Conservation (phyloP, 2,113 vertebrate species). For the Corythornis cristatus region DNA sequence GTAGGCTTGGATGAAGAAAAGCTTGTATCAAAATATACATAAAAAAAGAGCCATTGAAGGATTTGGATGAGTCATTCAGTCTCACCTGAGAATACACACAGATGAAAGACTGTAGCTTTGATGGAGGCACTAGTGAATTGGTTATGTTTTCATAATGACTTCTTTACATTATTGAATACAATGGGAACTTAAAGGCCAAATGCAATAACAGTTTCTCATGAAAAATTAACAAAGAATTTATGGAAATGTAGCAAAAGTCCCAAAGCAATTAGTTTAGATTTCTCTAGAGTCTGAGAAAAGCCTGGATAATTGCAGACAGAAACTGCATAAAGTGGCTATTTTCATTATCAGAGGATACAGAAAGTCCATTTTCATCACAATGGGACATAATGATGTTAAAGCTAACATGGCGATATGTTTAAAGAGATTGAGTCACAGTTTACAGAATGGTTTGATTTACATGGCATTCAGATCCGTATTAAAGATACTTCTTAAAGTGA, state of each 20-base stretch:
- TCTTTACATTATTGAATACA: slow-evolving; percentile 82
- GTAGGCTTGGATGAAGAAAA: slow-evolving; percentile 46
- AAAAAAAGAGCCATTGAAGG: background rate
- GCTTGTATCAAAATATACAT: background rate
- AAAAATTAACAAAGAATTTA: slow-evolving; percentile 87
- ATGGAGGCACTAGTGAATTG: slow-evolving; percentile 33
- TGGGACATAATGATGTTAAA: slow-evolving; percentile 79
- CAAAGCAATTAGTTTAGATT: slow-evolving; percentile 86
- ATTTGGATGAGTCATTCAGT: slow-evolving; percentile 31
- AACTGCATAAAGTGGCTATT: slow-evolving; percentile 80
- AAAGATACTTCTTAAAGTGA: slow-evolving; percentile 9
- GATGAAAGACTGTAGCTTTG: slow-evolving; percentile 57
- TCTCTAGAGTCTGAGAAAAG: slow-evolving; percentile 80
- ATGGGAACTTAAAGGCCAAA: slow-evolving; percentile 75
- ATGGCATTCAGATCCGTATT: slow-evolving; percentile 30
- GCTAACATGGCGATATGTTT: slow-evolving; percentile 68
- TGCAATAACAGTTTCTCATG: slow-evolving; percentile 83
- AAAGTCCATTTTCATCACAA: slow-evolving; percentile 83
- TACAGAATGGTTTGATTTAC: slow-evolving; percentile 74
- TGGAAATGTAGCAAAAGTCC: slow-evolving; percentile 82
- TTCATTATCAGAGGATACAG: slow-evolving; percentile 79
- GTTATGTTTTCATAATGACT: slow-evolving; percentile 73
- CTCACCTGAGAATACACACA: slow-evolving; percentile 68
- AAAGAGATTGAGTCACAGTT: slow-evolving; percentile 66
- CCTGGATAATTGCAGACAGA: slow-evolving; percentile 80